Evolutionary conservation across 2,888 invertebrate genomes (phyloP).

Genomic region (Romanomermis culicivorax): DNA sequence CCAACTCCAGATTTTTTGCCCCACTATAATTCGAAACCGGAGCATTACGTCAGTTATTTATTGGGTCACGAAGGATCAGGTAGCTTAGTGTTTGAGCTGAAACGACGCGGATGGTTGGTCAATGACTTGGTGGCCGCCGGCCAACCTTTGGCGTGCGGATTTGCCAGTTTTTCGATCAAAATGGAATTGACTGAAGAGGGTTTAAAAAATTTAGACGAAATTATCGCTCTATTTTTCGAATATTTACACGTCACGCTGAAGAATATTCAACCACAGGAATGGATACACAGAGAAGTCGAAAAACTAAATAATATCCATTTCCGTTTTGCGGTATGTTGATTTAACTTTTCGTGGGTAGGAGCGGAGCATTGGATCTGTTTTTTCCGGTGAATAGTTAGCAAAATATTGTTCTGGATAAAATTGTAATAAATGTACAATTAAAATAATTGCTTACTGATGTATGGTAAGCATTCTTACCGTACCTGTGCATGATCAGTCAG

Average conservation of each 20-base stretch:
- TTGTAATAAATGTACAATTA: no score
- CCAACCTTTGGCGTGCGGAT: not conserved
- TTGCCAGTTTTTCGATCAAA: conserved; percentile 10
- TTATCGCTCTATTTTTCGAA: not conserved
- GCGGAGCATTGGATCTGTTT: no score
- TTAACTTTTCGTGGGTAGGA: no score
- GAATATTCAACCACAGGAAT: not conserved
- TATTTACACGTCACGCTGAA: no score
- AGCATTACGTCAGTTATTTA: conserved; percentile 54
- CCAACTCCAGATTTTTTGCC: conserved; percentile 61
- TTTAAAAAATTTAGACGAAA: not conserved
- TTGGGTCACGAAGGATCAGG: conserved; percentile 87
- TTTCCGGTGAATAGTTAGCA: no score
- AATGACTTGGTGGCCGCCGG: conserved; percentile 22
- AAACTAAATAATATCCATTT: not conserved
- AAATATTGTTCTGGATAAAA: no score
- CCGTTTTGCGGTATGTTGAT: not conserved
- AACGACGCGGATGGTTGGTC: conserved; percentile 65
- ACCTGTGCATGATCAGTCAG: no score
- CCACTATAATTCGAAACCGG: conserved; percentile 38
- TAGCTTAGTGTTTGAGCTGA: conserved; percentile 64
- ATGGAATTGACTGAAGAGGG: not conserved
- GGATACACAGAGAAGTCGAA: not conserved
- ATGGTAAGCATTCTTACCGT: no score
- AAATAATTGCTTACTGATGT: no score